Base-by-base conservation (phyloP, 2,888 invertebrate species). In the Agrochola litura region DNA sequence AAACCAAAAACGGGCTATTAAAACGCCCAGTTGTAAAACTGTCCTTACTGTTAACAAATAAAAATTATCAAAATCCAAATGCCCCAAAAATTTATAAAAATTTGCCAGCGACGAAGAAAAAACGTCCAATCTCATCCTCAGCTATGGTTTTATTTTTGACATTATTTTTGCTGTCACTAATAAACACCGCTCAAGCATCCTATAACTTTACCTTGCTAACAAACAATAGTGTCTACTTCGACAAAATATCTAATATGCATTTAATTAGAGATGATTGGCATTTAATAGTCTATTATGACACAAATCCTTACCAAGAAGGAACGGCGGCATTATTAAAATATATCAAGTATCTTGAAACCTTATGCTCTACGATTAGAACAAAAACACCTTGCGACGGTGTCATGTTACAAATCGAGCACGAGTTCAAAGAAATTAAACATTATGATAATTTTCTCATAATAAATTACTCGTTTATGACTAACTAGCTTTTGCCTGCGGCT, bases 141-240 rank as follows among this genome's bases (percentile, higher is more conserved):
- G 43, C 71, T 54, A 66, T 72, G 0, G 77, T 22, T 56, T 22
- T 75, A 30, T 69, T 72, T 25, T 0, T 76, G 19, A 72, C 16
- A 12, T n/a, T 30, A 60, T 60, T 60, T 12, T 60, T 30, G 12
- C 12, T 60, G 25, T 30, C 60, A 30, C 30, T 60, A 60, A 61
- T 61, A 61, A 37, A 61, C 61, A 19, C 25, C 19, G 2, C 37
- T 63, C 61, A 61, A 61, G 37, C 61, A 61, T 61, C 61, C 30
- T 61, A 61, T 16, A 61, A 16, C 4, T 37, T 10, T 6, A 61
- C 61, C 22, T 10, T 10, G 30, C 25, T 37, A 22, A 37, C 30
- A 30, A 63, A 22, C 22, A 63, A 63, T 16, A 63, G 61, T 25
- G 61, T 63, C 25, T 63, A 37, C 22, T 63, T 37, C 37, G 61